Percentiles rank a stretch among this genome's conserved stretches.
Evolutionary conservation across 2,113 vertebrate species (phyloP).

Genomic region (Mola mola): DNA sequence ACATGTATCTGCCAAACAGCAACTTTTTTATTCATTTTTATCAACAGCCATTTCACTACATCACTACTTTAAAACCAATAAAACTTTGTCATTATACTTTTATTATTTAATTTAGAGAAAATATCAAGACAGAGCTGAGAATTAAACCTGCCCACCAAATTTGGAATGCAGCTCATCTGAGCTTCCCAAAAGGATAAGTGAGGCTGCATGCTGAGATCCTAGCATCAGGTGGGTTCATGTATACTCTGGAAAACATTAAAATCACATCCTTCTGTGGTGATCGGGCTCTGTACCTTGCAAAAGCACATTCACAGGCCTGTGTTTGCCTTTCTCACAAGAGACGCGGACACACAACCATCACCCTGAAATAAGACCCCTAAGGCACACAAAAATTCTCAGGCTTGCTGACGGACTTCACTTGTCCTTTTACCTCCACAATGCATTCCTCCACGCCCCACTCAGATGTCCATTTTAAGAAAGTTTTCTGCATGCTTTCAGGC

Average conservation of each 20-base stretch:
- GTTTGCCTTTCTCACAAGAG: constrained; percentile 42
- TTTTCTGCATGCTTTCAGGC: too few species aligned
- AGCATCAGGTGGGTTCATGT: constrained; percentile 34
- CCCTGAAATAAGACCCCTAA: constrained; percentile 20
- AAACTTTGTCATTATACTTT: constrained; percentile 5
- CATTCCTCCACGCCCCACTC: not conserved
- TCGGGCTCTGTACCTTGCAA: constrained; percentile 3
- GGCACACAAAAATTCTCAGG: constrained; percentile 6
- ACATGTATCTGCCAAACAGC: constrained; percentile 29
- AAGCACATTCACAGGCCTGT: not conserved
- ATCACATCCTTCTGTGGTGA: constrained; percentile 28
- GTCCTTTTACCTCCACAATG: constrained; percentile 15
- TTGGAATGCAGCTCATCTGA: constrained; percentile 29
- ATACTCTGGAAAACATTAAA: not conserved
- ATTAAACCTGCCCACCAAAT: too few species aligned
- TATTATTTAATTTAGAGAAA: constrained; percentile 17
- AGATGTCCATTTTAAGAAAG: too few species aligned
- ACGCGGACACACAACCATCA: not conserved
- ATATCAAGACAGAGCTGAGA: not conserved
- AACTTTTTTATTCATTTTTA: constrained; percentile 34
- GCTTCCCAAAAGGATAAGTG: constrained; percentile 6
- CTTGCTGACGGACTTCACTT: constrained; percentile 5
- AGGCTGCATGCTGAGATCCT: too few species aligned
- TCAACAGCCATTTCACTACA: constrained; percentile 40
- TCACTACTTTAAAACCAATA: constrained; percentile 35